Evolutionary conservation across 1,140 invertebrate species (phyloP), one percentile per base, ranked within the genome.

Genomic region (Drosophila sproati): DNA sequence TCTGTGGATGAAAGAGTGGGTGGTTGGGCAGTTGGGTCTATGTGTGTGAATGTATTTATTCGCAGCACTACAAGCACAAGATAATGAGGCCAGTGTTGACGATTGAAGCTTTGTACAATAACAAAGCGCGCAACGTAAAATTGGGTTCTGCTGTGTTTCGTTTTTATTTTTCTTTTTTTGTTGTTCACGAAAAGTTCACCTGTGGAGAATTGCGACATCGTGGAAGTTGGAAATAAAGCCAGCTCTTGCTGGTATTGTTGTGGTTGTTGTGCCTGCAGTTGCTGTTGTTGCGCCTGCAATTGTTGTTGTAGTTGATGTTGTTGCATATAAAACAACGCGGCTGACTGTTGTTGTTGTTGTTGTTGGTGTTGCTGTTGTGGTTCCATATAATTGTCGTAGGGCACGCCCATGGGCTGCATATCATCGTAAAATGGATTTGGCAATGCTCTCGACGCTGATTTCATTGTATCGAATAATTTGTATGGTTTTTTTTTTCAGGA

Each of bases 381-480:
- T 45, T 76, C 76, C 78, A 69, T 63, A 77, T 74, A 81, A 75
- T 62, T 77, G 29, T 35, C 75, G 77, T 43, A 61, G 56, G 60
- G 59, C 79, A 47, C 45, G 57, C 54, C 51, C 43, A 35, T 47
- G 31, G 43, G 47, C 74, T 52, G 81, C 70, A 78, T 76, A 54
- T 88, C 80, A 71, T 92, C 91, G 34, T 87, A 92, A 82, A 92
- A 92, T 54, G 91, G 91, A 87, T 92, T 92, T 75, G 91, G 87
- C 73, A 92, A 82, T 4, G 35, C 32, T 10, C 70, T 72, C 35
- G 35, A 51, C 41, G 63, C 80, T 87, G 69, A 72, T 75, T 61
- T 52, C 55, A 74, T 67, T 67, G 55, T 72, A 83, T 72, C 72
- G 77, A 67, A 77, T 54, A 79, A 12, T 37, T 55, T 31, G 56